These are phyloP conservation scores for Acanthochromis polyacanthus DNA, from an alignment of 2,113 vertebrate species.

Conservation along the genomic window DNA sequence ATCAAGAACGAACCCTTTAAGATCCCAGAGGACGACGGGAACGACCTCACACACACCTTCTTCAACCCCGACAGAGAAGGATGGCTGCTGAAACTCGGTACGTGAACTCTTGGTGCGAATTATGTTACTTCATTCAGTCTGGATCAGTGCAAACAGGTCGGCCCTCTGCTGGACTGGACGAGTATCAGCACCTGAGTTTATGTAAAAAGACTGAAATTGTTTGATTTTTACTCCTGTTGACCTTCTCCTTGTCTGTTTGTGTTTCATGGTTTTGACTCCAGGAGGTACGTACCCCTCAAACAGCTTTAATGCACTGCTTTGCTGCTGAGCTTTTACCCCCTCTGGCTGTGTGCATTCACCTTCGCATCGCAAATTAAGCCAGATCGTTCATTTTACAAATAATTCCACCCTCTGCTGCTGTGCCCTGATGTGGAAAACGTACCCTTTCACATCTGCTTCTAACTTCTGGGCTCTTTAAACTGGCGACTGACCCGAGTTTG, in stretches of 20 bases:
- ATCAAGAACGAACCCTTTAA: conserved; percentile 99
- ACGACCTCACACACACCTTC: conserved; percentile 98
- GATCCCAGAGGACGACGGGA: conserved; percentile 97
- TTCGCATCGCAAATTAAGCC: conserved; percentile 9
- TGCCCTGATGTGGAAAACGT: conserved; percentile 20
- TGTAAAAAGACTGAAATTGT: neutral
- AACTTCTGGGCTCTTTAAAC: conserved; percentile 9
- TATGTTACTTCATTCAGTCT: neutral
- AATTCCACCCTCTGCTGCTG: conserved; percentile 58
- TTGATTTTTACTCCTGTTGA: conserved; percentile 72
- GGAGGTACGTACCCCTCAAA: conserved; percentile 92
- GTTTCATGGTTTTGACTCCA: conserved; percentile 92
- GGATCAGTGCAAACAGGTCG: neutral
- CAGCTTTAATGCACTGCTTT: conserved; percentile 77
- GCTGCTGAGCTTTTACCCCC: conserved; percentile 71
- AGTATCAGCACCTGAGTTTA: conserved; percentile 11
- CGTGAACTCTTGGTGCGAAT: conserved; percentile 34
- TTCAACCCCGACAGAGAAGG: conserved; percentile 98
- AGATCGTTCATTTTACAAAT: neutral
- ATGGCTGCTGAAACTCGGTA: conserved; percentile 97
- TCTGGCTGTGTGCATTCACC: conserved; percentile 30
- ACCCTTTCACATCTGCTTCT: conserved; percentile 44
- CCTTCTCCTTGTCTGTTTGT: conserved; percentile 88
- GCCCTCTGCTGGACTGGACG: conserved; percentile 38
- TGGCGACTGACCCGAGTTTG: conserved; percentile 37